These are phyloP conservation scores for Hemibagrus guttatus DNA, from an alignment of 2,797 vertebrate genomes.

Conservation along the genomic window DNA sequence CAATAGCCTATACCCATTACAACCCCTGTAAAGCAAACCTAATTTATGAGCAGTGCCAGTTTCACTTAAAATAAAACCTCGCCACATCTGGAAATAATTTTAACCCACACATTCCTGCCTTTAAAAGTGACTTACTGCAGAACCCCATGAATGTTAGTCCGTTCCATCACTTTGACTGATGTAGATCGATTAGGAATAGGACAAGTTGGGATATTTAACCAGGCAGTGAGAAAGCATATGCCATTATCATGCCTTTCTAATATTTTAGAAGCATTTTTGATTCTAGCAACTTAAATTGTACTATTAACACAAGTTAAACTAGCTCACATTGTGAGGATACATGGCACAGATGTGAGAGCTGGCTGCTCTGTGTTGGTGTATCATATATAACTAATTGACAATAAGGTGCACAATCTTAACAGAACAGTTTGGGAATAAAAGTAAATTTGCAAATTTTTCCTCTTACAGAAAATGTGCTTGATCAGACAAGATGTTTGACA, in stretches of 20 bases:
- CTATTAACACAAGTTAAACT: background rate
- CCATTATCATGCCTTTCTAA: slow-evolving; percentile 12
- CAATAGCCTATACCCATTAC: slow-evolving; percentile 46
- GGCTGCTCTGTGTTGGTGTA: background rate
- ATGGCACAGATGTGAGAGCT: background rate
- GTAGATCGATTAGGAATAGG: slow-evolving; percentile 39
- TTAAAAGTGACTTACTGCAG: slow-evolving; percentile 50
- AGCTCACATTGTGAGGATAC: background rate
- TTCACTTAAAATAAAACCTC: slow-evolving; percentile 40
- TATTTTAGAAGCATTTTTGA: slow-evolving; percentile 9
- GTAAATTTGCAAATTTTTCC: background rate
- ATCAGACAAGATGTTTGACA: background rate
- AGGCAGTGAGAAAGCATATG: slow-evolving; percentile 20
- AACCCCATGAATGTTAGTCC: slow-evolving; percentile 36
- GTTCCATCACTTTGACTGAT: slow-evolving; percentile 49
- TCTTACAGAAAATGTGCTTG: background rate
- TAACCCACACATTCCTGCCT: slow-evolving; percentile 51
- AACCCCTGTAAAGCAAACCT: slow-evolving; percentile 42
- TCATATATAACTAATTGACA: background rate
- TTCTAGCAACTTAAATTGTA: background rate
- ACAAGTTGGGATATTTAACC: slow-evolving; percentile 5
- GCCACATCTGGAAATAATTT: slow-evolving; percentile 53
- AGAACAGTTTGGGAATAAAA: background rate
- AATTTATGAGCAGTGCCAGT: slow-evolving; percentile 49
- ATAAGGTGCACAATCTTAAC: slow-evolving; percentile 25